Evolutionary conservation across 2,888 invertebrate species (phyloP).

Genomic region (Pimpla rufipes): DNA sequence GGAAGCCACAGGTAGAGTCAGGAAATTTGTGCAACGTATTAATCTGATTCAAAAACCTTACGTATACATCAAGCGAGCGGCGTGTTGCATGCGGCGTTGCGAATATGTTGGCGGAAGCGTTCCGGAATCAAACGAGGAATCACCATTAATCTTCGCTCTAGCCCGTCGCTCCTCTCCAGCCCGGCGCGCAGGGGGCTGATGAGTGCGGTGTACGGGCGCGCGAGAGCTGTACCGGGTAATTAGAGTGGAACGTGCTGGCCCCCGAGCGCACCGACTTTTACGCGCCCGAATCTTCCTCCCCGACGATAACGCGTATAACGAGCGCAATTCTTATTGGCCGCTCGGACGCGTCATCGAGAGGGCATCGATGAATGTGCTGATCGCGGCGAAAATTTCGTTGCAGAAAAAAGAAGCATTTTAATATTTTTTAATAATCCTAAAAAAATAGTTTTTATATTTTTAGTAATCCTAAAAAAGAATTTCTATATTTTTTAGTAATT

Average conservation of each 20-base stretch:
- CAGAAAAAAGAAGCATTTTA: no score
- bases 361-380: no score
- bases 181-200: no score
- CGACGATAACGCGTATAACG: slow-evolving; percentile 53
- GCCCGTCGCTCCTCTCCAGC: no score
- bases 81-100: background rate
- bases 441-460: no score
- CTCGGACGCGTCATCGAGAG: background rate
- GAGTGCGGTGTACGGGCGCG: slow-evolving; percentile 56
- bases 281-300: slow-evolving; percentile 45
- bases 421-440: no score
- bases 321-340: slow-evolving; percentile 55
- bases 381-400: no score
- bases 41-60: background rate
- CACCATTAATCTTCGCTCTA: slow-evolving; percentile 66
- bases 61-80: no score
- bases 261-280: slow-evolving; percentile 71
- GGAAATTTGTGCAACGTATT: background rate
- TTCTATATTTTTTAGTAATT: no score
- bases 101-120: background rate
- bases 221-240: slow-evolving; percentile 72
- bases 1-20: background rate
- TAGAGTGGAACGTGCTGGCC: slow-evolving; percentile 76
- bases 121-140: slow-evolving; percentile 63
- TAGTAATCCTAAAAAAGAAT: no score